Evolutionary conservation across 2,113 vertebrate species (phyloP), one percentile per base, ranked within the genome.

Genomic region (Cebus imitator): DNA sequence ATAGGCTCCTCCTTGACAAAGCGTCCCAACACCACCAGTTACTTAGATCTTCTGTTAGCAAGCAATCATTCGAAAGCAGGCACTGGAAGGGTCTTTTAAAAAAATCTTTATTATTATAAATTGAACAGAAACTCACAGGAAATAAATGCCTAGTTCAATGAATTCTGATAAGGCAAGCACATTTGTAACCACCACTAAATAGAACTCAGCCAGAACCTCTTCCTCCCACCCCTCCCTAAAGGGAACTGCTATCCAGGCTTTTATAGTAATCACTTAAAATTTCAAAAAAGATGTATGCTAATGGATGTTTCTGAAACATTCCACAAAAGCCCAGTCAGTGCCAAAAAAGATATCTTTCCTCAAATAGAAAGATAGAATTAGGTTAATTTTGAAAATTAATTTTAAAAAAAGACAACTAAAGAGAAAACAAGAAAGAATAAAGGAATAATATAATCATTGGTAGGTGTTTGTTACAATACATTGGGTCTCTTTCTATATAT

Each of bases 261-360:
- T 91, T 64, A 48, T 14, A 82, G 52, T 40, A 52, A 86, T 93
- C 61, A 64, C 79, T 91, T 83, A 61, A 66, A 43, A 61, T 37
- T 82, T 89, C 79, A 21, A 3, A 85, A 90, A 95, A 89, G 80
- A 89, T 66, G 10, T 17, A 61, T 72, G 27, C 70, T 95, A 85
- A 87, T 87, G 75, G 86, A 76, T 92, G 35, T 75, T 87, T 95
- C 91, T 90, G 37, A 91, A 95, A 94, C 79, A 72, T 94, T 93
- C 83, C n/a, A 21, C 21, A 8, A 84, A 87, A 72, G 37, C 14
- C 82, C 45, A 61, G 8, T 8, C 81, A 68, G 6, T 70, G 81
- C 82, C 83, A 95, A 91, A 55, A 75, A 87, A 45, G 48, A 48
- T 90, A 87, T 14, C 68, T 82, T 80, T 84, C 50, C 37, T 50